Evolutionary conservation across 2,797 vertebrate genomes (phyloP), one percentile per base, ranked within the genome.

Genomic region (Channallabes apus): DNA sequence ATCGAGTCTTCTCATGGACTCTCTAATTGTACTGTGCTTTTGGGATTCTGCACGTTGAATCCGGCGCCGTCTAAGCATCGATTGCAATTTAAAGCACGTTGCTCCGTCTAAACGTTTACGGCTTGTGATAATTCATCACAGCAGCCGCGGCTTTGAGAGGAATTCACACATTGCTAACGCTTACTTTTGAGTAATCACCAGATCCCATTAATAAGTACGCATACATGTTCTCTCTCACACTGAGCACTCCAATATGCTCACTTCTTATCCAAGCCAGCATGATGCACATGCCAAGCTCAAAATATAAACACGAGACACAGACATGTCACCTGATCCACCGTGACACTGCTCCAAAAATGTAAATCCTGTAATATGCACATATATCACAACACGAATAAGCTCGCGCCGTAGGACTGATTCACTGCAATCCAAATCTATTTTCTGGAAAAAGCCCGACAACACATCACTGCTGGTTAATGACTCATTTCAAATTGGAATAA

Each of bases 401-500:
- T 93, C 87, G 90, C 89, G 83, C 89, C 88, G 87, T 87, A 83
- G 82, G 91, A 92, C 91, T 93, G 93, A 95, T 94, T 94, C 94
- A 94, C 87, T 83, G 91, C 93, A 91, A 91, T 94, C 92, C 89
- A 91, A 91, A 91, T 93, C 91, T 93, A 90, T 91, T 92, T 92
- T 94, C 93, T 91, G 92, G 92, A 94, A 80, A 94, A 94, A 88
- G 90, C 93, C 93, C 90, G 90, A 92, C 93, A 92, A 93, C 94
- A 94, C 93, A 95, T 95, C 93, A 94, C 91, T 85, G 93, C 93
- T 94, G 93, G 92, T 94, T 96, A 96, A 96, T 96, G 94, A 95
- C 93, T 96, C 95, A 94, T 95, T 93, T 93, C 93, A 94, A 93
- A 95, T 95, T 95, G 93, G 93, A 95, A 95, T 94, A 95, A 95